Conservation (phyloP, 2,113 vertebrate species). For the Suricata suricatta region DNA sequence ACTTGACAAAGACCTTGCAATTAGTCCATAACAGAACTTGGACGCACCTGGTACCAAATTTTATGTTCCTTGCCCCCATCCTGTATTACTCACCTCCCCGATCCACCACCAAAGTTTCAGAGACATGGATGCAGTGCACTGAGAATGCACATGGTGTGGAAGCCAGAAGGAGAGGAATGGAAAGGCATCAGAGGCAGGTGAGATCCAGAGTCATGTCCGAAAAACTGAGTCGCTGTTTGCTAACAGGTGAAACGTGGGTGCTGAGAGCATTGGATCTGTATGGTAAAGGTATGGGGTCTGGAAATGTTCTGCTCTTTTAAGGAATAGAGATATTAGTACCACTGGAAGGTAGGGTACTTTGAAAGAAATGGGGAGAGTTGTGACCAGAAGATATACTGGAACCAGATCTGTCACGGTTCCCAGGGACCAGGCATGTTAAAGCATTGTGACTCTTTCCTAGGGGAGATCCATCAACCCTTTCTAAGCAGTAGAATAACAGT, state of each 20-base stretch:
- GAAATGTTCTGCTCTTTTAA: background rate
- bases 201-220: background rate
- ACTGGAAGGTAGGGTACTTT: background rate
- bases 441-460: background rate
- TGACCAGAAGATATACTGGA: background rate
- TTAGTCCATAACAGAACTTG: background rate
- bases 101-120: background rate
- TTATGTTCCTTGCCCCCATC: background rate
- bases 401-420: background rate
- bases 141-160: background rate
- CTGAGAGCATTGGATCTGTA: background rate
- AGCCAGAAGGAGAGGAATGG: background rate
- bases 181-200: background rate
- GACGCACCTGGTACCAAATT: background rate
- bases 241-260: background rate
- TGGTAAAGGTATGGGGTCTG: background rate
- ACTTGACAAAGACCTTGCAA: background rate
- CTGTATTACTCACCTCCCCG: background rate
- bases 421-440: background rate
- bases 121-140: background rate
- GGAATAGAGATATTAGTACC: background rate
- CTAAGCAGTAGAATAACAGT: background rate
- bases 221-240: background rate
- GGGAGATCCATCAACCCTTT: background rate
- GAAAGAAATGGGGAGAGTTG: background rate